Evolutionary conservation across 2,797 vertebrate species (phyloP).

Genomic region (Coccyzus lansbergi): DNA sequence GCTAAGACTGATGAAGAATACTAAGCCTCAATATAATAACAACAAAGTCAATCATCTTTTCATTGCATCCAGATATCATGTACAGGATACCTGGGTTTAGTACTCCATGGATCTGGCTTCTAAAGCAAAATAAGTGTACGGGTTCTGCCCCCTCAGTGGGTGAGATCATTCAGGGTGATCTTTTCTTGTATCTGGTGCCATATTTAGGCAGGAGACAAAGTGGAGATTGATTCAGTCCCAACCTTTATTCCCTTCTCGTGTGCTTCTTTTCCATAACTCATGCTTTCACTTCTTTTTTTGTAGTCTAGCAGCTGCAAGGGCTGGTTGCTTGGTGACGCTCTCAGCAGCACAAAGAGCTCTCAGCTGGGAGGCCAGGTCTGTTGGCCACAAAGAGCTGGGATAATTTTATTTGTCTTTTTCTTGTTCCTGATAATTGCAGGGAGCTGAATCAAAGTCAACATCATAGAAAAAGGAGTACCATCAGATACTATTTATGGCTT

Average conservation of each 20-base stretch:
- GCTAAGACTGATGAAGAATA: background rate
- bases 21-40: background rate
- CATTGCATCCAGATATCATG: background rate
- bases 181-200: conserved; percentile 18
- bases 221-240: conserved; percentile 79
- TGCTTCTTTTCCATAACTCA: conserved; percentile 74
- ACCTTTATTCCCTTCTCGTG: conserved; percentile 48
- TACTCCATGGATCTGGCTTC: background rate
- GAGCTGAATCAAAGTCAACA: conserved; percentile 70
- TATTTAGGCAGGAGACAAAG: conserved; percentile 67
- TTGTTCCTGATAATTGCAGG: conserved; percentile 73
- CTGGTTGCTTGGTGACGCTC: conserved; percentile 94
- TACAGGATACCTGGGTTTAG: background rate
- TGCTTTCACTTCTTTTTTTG: conserved; percentile 59
- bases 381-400: conserved; percentile 86
- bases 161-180: background rate
- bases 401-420: conserved; percentile 78
- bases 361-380: conserved; percentile 89
- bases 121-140: background rate
- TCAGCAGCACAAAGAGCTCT: conserved; percentile 91
- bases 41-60: background rate
- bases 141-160: conserved; percentile 35
- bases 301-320: conserved; percentile 85
- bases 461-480: conserved; percentile 45
- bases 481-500: conserved; percentile 44